Percentiles rank a stretch among this genome's conserved stretches.
Conservation (phyloP, 2,113 vertebrate genomes). For the cattle (Bos taurus) region DNA sequence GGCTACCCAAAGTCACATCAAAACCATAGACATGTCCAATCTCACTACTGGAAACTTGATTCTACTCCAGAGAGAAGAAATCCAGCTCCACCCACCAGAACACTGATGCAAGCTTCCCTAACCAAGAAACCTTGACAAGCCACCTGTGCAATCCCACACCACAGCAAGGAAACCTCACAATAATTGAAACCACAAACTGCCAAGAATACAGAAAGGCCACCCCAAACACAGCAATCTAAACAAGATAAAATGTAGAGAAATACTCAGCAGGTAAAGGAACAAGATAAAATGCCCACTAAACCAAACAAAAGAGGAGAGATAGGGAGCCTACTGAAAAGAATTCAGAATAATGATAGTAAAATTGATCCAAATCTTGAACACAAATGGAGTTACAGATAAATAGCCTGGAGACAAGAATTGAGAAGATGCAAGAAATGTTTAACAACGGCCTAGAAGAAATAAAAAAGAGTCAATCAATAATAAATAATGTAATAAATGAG, state of each 20-base stretch:
- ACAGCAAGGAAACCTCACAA: too few species aligned
- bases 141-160: rapidly evolving
- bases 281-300: not conserved
- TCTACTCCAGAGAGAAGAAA: not conserved
- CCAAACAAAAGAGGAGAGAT: not conserved
- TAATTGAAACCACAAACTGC: too few species aligned
- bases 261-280: not conserved
- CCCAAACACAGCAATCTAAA: not conserved
- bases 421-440: not conserved
- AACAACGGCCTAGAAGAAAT: not conserved
- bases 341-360: not conserved
- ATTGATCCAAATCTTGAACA: not conserved
- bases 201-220: not conserved
- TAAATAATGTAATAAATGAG: not conserved
- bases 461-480: not conserved
- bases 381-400: not conserved
- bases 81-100: not conserved
- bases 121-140: not conserved
- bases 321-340: not conserved
- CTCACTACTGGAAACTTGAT: not conserved
- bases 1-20: not conserved
- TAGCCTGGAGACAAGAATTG: not conserved
- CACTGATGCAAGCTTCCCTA: not conserved
- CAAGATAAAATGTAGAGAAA: not conserved
- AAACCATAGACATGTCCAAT: not conserved